Evolutionary conservation across 2,113 vertebrate species (phyloP), one percentile per base, ranked within the genome.

Genomic region (Suricata suricatta): DNA sequence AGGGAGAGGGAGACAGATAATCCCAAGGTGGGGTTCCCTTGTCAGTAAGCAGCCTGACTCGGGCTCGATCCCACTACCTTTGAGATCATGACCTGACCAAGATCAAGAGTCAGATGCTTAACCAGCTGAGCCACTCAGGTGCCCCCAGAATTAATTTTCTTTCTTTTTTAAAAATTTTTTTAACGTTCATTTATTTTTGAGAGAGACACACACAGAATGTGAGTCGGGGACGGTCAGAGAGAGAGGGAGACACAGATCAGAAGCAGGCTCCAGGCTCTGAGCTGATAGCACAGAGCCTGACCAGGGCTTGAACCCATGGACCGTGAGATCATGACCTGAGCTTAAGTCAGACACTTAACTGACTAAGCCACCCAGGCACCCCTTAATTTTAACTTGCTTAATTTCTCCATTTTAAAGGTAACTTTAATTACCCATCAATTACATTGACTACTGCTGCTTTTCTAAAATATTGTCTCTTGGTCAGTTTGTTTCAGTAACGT

Each of bases 331-430:
- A 10, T 47, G 41, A 76, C 14, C 41, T 76, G 41, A 76, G 41
- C 25, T 44, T 25, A 29, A 44, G 72, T 76, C 41, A 14, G 41
- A 16, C 3, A 6, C 72, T 44, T 44, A 76, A 16, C 72, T 27
- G 7, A 29, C 74, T 4, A 7, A 47, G 74, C 74, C 14, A 76
- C 14, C 13, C 14, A 29, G 25, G 27, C 15, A 25, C 41, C 74
- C 74, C 74, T 60, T 60, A 60, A 60, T 60, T 60, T 60, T 68
- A n/a, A 66, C 11, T 79, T 81, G 69, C 50, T 88, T 84, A n/a
- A 57, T 74, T 94, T 88, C 19, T 86, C 50, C n/a, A 71, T 88
- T 90, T 90, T 86, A 38, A 71, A 95, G 25, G n/a, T 95, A 71
- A n/a, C 35, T 85, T 79, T 90, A 23, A 60, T 60, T 23, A 81